Base-by-base conservation (phyloP, 2,888 invertebrate species). In the Eristalinus sepulchralis region DNA sequence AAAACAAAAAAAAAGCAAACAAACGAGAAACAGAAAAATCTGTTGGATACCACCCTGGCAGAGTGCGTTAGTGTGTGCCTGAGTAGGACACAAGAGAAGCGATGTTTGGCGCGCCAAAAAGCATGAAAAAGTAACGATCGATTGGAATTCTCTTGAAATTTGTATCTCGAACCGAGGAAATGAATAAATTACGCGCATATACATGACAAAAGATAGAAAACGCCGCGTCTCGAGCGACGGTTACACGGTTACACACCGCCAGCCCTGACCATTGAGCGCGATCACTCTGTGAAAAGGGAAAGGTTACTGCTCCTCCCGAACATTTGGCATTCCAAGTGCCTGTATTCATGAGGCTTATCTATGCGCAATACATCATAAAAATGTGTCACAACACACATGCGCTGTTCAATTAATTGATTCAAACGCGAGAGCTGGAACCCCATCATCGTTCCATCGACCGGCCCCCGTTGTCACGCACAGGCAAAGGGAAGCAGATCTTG, bases 371-470 rank as follows among this genome's bases (percentile, higher is more conserved):
- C 76, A 67, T 60, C 73, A 73, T 72, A 73, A 85, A 47, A 77
- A 86, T 86, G 66, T 83, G 83, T 86, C 86, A 86, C 78, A 86
- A 83, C 83, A 86, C 83, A 86, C 66, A 66, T 63, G 82, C 47
- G 62, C 82, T 33, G 22, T 34, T 53, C 47, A 33, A 77, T 85
- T 75, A 86, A 86, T 86, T 86, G 83, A 86, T 82, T 83, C 86
- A 62, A 83, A 83, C 75, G 60, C 57, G 57, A 24, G 39, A 39
- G 22, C 13, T 11, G 24, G 13, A 20, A 55, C 39, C 11, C 39
- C 64, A 24, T 27, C 33, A 22, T n/a, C n/a, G n/a, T n/a, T 20
- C 33, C 57, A 17, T 53, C 27, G 68, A 27, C 4, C 10, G 0
- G n/a, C 47, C 47, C 17, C 27, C 27, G 5, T 10, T 60, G 55